A percentile compares a stretch with the other conserved stretches of the same genome.
Conservation (phyloP, 2,888 invertebrate genomes). For the Acanthococcus lagerstroemiae region DNA sequence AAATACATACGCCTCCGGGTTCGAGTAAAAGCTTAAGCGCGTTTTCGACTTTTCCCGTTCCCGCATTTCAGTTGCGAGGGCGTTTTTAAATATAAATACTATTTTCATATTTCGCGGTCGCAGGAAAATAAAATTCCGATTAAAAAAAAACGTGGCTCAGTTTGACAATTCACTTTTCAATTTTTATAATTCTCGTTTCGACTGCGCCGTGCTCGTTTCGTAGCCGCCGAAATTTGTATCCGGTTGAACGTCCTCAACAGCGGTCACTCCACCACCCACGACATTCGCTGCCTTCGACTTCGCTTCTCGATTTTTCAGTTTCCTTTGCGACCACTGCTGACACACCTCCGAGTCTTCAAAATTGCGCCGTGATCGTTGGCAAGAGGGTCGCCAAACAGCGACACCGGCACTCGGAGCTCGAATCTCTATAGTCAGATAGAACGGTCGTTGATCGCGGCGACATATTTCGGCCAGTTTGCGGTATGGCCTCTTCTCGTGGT, state of each 20-base stretch:
- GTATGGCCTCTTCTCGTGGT: slow-evolving; percentile 4
- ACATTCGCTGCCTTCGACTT: neutral
- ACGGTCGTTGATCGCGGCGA: neutral
- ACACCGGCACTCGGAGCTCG: no score
- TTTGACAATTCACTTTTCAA: no score
- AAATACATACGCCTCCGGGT: no score
- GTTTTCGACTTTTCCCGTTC: no score
- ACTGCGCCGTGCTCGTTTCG: neutral
- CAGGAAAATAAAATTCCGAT: no score
- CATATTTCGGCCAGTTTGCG: neutral
- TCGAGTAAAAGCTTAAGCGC: no score
- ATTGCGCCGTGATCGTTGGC: neutral
- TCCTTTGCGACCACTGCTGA: neutral
- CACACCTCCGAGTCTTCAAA: neutral
- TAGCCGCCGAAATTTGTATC: slow-evolving; percentile 15
- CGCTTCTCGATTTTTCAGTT: neutral
- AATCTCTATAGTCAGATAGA: slow-evolving; percentile 1
- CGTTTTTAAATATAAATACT: no score
- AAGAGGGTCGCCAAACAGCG: no score
- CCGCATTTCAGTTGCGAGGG: no score
- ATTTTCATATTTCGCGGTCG: no score
- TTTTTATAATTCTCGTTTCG: no score
- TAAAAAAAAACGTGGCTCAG: no score
- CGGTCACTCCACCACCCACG: neutral
- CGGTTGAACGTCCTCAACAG: neutral